Percentiles rank a stretch among this genome's conserved stretches.
Conservation (phyloP, 2,113 vertebrate genomes). For the Bothrops jararaca region DNA sequence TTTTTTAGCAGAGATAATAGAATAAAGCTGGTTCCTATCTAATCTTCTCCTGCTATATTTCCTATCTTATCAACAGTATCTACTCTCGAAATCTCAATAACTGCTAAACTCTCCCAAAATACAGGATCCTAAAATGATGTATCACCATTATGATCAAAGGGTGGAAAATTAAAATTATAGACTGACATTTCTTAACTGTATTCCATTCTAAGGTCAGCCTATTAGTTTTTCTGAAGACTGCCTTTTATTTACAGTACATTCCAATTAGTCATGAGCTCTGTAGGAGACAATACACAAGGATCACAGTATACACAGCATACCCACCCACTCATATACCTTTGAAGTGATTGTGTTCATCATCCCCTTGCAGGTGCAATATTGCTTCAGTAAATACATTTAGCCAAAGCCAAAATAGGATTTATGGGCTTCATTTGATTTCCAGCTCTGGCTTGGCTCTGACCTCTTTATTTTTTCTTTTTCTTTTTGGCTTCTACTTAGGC, state of each 20-base stretch:
- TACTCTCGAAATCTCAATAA: background rate
- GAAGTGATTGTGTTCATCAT: background rate
- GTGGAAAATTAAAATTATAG: background rate
- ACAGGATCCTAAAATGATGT: background rate
- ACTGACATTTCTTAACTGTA: background rate
- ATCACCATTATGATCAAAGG: background rate
- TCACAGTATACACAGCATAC: background rate
- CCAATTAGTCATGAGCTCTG: background rate
- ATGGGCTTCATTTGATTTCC: background rate
- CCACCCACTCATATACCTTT: background rate
- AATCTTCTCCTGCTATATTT: background rate
- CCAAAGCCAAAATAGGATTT: conserved; percentile 1
- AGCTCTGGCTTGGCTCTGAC: background rate
- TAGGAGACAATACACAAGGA: background rate
- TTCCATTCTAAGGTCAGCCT: background rate
- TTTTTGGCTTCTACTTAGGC: background rate
- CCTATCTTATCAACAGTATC: background rate
- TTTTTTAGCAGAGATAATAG: background rate
- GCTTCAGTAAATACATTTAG: background rate
- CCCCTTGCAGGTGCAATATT: background rate
- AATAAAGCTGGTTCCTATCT: background rate
- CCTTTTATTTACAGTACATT: background rate
- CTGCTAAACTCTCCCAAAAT: background rate
- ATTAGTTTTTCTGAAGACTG: background rate
- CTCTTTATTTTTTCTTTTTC: background rate